Conservation (phyloP, 2,797 vertebrate species). For the Paguma larvata region DNA sequence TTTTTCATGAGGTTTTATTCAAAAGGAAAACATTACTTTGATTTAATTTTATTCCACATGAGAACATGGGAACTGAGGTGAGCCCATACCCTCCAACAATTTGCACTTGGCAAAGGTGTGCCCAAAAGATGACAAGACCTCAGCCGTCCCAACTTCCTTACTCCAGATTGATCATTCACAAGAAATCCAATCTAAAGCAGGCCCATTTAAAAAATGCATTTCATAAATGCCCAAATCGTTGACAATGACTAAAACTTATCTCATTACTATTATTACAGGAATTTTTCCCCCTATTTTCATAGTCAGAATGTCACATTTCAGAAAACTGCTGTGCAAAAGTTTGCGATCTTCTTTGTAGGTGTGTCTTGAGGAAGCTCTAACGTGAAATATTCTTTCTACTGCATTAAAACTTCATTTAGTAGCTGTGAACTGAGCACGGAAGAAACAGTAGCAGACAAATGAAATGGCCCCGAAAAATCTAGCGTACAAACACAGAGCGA, state of each 20-base stretch:
- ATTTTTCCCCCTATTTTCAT: not conserved
- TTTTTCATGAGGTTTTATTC: not conserved
- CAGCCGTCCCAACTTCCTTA: not conserved
- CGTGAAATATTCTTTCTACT: not conserved
- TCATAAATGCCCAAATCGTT: not conserved
- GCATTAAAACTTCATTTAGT: conserved; percentile 44
- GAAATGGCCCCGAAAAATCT: conserved; percentile 9
- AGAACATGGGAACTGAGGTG: not conserved
- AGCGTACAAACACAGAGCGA: not conserved
- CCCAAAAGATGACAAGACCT: not conserved
- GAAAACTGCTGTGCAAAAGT: conserved; percentile 26
- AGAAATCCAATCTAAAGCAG: conserved; percentile 29
- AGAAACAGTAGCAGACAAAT: not conserved
- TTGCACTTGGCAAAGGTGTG: not conserved
- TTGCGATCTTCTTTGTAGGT: not conserved
- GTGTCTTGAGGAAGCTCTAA: not conserved
- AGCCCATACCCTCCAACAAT: not conserved
- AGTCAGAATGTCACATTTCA: not conserved
- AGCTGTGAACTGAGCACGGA: not conserved
- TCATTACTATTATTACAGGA: not conserved
- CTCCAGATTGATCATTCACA: not conserved
- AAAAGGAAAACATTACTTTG: not conserved
- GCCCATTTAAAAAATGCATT: not conserved
- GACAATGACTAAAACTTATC: not conserved
- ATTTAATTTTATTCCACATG: conserved; percentile 18